These are phyloP conservation scores for Nylanderia fulva DNA, from an alignment of 1,140 invertebrate genomes.

Conservation along the genomic window DNA sequence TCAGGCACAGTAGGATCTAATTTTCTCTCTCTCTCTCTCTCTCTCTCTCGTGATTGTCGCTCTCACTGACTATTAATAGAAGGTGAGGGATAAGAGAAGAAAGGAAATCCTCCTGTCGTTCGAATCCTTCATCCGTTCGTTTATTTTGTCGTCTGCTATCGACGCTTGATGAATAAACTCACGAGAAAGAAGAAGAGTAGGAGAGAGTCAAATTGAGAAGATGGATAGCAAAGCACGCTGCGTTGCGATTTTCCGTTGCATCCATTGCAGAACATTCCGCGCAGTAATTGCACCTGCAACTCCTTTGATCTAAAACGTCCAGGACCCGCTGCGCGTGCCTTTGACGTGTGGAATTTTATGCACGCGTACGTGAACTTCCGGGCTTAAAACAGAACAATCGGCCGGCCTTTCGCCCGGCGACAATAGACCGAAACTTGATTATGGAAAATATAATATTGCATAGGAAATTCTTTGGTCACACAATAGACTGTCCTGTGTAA, in stretches of 20 bases:
- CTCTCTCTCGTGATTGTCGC: constrained; percentile 2
- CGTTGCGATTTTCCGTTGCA: constrained; percentile 8
- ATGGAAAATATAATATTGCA: constrained; percentile 41
- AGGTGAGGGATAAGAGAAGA: not conserved
- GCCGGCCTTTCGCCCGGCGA: constrained; percentile 13
- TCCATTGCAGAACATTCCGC: not conserved
- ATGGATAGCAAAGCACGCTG: constrained; percentile 10
- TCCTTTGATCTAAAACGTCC: constrained; percentile 26
- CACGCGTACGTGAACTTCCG: not conserved
- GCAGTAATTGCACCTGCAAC: constrained; percentile 36
- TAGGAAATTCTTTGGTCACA: not conserved
- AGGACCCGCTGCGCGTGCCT: not conserved
- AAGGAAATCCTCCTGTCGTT: constrained; percentile 24
- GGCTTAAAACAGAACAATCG: constrained; percentile 14
- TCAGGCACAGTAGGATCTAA: constrained; percentile 52
- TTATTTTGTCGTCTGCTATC: constrained; percentile 57
- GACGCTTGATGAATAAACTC: constrained; percentile 60
- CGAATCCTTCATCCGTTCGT: constrained; percentile 39
- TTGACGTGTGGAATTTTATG: constrained; percentile 38
- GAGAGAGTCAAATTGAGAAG: not conserved
- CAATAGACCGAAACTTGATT: constrained; percentile 36
- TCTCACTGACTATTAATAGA: constrained; percentile 68
- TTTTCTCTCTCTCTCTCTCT: constrained; percentile 29
- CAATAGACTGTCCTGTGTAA: not conserved
- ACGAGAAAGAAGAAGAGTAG: not conserved